phyloP scores from a whole-genome alignment of 2,888 invertebrate genomes.

The Diaprepes abbreviatus region DNA sequence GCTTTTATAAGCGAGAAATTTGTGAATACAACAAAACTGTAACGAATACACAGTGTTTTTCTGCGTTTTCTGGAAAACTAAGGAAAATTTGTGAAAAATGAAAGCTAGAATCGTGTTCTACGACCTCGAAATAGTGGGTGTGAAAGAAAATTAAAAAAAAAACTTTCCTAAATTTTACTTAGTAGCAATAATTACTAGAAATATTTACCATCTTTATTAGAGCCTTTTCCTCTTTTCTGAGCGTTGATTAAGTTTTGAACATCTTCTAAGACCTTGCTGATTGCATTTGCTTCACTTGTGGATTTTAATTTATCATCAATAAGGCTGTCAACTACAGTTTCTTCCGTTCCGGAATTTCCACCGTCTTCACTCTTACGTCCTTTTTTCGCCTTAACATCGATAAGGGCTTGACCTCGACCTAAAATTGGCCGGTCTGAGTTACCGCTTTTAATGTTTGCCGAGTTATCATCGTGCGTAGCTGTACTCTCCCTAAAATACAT shows the following conservation, averaged over 20 bases:
- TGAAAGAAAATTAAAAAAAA: no score
- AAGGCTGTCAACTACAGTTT: constrained; percentile 27
- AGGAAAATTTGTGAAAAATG: no score
- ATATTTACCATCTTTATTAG: constrained; percentile 47
- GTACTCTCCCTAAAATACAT: constrained; percentile 4
- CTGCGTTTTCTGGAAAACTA: no score
- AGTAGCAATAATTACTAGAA: no score
- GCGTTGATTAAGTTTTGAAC: constrained; percentile 52
- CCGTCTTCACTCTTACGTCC: neutral
- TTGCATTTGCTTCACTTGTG: constrained; percentile 23
- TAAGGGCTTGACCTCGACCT: constrained; percentile 9
- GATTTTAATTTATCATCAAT: constrained; percentile 29
- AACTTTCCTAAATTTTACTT: no score
- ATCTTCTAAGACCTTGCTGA: constrained; percentile 44
- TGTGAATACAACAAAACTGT: no score
- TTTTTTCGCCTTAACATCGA: neutral
- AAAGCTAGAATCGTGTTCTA: no score
- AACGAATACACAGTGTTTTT: no score
- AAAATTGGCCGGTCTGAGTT: neutral
- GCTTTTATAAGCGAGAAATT: no score
- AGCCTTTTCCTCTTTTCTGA: constrained; percentile 42
- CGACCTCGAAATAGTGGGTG: no score
- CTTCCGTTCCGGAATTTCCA: constrained; percentile 12
- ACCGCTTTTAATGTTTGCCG: neutral
- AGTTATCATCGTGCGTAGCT: neutral